phyloP scores from a whole-genome alignment of 2,113 vertebrate genomes.

The Seriola dumerili region DNA sequence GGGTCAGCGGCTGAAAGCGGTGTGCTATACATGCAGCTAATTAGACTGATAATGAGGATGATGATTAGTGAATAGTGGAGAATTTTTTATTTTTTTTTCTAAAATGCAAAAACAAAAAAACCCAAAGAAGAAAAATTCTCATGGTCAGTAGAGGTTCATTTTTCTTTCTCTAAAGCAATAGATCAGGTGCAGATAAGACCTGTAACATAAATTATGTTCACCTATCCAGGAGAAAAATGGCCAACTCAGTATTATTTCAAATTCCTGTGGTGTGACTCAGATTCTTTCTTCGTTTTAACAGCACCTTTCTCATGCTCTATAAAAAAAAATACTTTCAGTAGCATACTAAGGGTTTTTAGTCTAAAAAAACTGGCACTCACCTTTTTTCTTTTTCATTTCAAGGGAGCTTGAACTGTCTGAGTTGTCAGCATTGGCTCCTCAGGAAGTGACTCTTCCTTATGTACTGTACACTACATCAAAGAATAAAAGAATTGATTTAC shows the following conservation, averaged over 20 bases:
- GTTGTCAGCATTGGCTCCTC: no score
- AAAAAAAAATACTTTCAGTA: background rate
- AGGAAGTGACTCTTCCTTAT: background rate
- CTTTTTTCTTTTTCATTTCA: background rate
- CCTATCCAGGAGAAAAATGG: constrained; percentile 44
- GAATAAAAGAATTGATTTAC: background rate
- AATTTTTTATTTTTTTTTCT: no score
- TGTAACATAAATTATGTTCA: constrained; percentile 42
- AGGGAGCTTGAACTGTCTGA: no score
- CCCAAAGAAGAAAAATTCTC: constrained; percentile 11
- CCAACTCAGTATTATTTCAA: constrained; percentile 25
- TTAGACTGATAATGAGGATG: background rate
- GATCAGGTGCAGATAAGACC: constrained; percentile 35
- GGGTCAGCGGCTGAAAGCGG: background rate
- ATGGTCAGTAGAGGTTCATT: constrained; percentile 5
- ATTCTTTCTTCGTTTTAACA: constrained; percentile 23
- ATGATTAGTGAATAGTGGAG: background rate
- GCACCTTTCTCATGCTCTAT: background rate
- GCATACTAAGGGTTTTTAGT: background rate
- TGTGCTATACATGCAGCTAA: background rate
- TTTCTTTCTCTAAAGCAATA: constrained; percentile 39
- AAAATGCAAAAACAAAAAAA: no score
- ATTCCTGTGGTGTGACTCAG: constrained; percentile 26
- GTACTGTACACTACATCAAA: background rate
- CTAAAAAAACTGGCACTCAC: background rate